Conservation (phyloP, 2,888 invertebrate species). For the Cheilosia vernalis region DNA sequence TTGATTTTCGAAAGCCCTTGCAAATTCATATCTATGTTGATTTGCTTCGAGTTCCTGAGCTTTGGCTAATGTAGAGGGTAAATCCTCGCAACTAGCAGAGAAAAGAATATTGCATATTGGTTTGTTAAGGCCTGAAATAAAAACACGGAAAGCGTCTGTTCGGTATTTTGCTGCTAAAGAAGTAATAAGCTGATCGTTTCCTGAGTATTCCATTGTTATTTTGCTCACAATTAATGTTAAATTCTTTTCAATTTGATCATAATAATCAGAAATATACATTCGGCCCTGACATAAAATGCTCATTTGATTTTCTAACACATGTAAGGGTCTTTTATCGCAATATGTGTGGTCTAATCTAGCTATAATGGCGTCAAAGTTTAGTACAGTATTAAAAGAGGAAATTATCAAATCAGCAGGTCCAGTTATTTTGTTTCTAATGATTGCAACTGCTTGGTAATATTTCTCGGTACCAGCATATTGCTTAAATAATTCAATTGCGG, state of each 20-base stretch:
- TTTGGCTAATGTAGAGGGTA: too few relatives aligned
- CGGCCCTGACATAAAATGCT: not conserved
- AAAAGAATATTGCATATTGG: not conserved
- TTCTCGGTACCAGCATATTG: conserved; percentile 4
- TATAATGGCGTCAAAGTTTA: not conserved
- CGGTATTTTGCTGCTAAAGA: conserved; percentile 7
- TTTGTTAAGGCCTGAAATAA: conserved; percentile 17
- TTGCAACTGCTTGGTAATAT: conserved; percentile 7
- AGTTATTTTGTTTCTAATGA: conserved; percentile 23
- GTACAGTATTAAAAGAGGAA: conserved; percentile 1
- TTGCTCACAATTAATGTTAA: conserved; percentile 11
- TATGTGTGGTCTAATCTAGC: conserved; percentile 19
- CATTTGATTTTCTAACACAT: conserved; percentile 20
- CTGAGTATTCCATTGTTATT: conserved; percentile 22
- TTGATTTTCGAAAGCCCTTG: conserved; percentile 1
- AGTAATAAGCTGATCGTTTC: conserved; percentile 8
- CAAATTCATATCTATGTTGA: not conserved
- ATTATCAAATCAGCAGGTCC: conserved; percentile 2
- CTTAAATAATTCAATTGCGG: conserved; percentile 7
- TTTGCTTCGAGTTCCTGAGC: not conserved
- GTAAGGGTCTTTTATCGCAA: conserved; percentile 4
- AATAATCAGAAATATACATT: too few relatives aligned
- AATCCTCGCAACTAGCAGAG: too few relatives aligned
- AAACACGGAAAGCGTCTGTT: conserved; percentile 8
- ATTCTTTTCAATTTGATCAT: conserved; percentile 12